Conservation (phyloP, 2,888 invertebrate species). For the Cantharis rustica region DNA sequence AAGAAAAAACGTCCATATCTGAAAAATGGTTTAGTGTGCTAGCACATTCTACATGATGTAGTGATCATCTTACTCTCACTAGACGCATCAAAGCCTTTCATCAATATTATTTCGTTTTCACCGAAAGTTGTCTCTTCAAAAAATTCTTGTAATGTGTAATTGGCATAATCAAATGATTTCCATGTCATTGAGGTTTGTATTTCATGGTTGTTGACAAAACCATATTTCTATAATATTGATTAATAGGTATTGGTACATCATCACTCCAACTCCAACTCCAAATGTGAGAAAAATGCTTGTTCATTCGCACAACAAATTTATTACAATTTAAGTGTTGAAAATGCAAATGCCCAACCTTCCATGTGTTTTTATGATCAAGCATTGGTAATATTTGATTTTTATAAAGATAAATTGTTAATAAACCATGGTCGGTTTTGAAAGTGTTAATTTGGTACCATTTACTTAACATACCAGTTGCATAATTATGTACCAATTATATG, state of each 20-base stretch:
- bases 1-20: conserved; percentile 59
- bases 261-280: neutral
- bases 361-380: too few relatives aligned
- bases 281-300: neutral
- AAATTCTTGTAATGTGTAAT: conserved; percentile 60
- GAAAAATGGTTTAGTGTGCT: conserved; percentile 1
- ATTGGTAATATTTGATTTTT: too few relatives aligned
- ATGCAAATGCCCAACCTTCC: too few relatives aligned
- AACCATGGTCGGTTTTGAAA: too few relatives aligned
- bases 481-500: too few relatives aligned
- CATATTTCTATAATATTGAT: conserved; percentile 56
- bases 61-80: conserved; percentile 36
- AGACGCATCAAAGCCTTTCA: conserved; percentile 59
- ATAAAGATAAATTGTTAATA: too few relatives aligned
- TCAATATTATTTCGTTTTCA: conserved; percentile 59
- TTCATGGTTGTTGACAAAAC: conserved; percentile 56
- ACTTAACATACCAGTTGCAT: too few relatives aligned
- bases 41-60: neutral
- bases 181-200: conserved; percentile 57
- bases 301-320: too few relatives aligned
- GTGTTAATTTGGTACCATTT: too few relatives aligned
- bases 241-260: neutral
- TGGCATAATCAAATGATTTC: conserved; percentile 63
- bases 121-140: conserved; percentile 66
- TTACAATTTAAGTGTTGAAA: too few relatives aligned